Base-by-base conservation (phyloP, 2,888 invertebrate genomes). In the Taenaris catops region DNA sequence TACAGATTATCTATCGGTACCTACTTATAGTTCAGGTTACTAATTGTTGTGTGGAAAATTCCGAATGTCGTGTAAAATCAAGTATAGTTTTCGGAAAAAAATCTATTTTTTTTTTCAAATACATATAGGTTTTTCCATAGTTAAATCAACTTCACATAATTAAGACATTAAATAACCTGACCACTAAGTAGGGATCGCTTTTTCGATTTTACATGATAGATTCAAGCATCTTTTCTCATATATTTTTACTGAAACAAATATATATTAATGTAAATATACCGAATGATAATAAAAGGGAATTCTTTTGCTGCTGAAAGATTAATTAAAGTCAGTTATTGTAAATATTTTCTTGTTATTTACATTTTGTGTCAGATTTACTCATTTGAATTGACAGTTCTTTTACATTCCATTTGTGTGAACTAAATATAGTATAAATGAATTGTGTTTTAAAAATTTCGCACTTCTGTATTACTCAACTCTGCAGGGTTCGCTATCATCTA, bases 401-500 rank as follows among this genome's bases (percentile, higher is more conserved):
- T 28, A 28, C 27, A 35, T 28, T 35, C 35, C 35, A 24, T 27
- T 5, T 25, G 20, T 26, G 26, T 34, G 10, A 7, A 26, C n/a
- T 14, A 21, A n/a, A n/a, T n/a, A n/a, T n/a, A n/a, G n/a, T n/a
- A n/a, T n/a, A n/a, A n/a, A n/a, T n/a, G n/a, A n/a, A n/a, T n/a
- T n/a, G n/a, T n/a, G n/a, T n/a, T n/a, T n/a, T n/a, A n/a, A n/a
- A n/a, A n/a, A n/a, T n/a, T n/a, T n/a, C n/a, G n/a, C n/a, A n/a
- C n/a, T n/a, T n/a, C n/a, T n/a, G n/a, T n/a, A n/a, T n/a, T n/a
- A n/a, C n/a, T n/a, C n/a, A n/a, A n/a, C n/a, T n/a, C n/a, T n/a
- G n/a, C n/a, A n/a, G n/a, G n/a, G n/a, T n/a, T n/a, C n/a, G n/a
- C n/a, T n/a, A n/a, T n/a, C n/a, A n/a, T n/a, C n/a, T n/a, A n/a